phyloP scores from a whole-genome alignment of 2,797 vertebrate species.

The Melanotaenia parkinsoni region DNA sequence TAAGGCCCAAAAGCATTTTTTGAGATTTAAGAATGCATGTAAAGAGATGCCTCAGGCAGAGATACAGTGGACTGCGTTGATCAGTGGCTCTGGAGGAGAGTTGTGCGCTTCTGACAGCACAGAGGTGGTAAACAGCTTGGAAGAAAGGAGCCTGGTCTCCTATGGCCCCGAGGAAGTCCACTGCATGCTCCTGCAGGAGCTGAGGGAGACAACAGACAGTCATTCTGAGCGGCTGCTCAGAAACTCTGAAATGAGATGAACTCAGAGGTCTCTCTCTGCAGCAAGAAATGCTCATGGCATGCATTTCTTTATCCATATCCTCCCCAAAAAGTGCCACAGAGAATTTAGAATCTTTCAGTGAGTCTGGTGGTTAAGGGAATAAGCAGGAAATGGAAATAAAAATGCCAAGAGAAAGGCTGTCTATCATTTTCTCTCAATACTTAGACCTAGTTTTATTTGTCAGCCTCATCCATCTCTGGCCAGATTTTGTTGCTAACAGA shows the following conservation, averaged over 20 bases:
- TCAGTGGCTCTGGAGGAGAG: conserved; percentile 55
- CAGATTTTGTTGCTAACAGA: conserved; percentile 66
- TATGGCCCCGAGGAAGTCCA: conserved; percentile 63
- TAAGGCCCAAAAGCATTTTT: conserved; percentile 35
- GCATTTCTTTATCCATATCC: conserved; percentile 66
- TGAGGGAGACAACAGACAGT: conserved; percentile 57
- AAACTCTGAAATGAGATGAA: conserved; percentile 80
- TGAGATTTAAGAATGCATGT: conserved; percentile 20
- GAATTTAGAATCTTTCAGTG: conserved; percentile 73
- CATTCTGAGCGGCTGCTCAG: conserved; percentile 61
- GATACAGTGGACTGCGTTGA: conserved; percentile 53
- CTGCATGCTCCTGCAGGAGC: conserved; percentile 57
- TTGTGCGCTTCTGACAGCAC: conserved; percentile 60
- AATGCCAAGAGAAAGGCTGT: conserved; percentile 66
- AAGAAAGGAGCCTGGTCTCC: conserved; percentile 60
- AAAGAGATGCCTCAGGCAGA: conserved; percentile 46
- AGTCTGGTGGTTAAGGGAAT: conserved; percentile 62
- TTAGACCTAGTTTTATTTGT: conserved; percentile 73
- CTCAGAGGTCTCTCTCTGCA: conserved; percentile 69
- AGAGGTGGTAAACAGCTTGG: conserved; percentile 62
- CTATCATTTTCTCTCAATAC: conserved; percentile 71
- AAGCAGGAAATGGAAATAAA: conserved; percentile 64
- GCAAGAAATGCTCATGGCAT: conserved; percentile 60
- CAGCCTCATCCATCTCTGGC: conserved; percentile 52
- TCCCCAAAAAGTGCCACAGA: conserved; percentile 68